A percentile compares a stretch with the other conserved stretches of the same genome.
Evolutionary conservation across 2,888 invertebrate species (phyloP).

Genomic region (Habroteleia sp.): DNA sequence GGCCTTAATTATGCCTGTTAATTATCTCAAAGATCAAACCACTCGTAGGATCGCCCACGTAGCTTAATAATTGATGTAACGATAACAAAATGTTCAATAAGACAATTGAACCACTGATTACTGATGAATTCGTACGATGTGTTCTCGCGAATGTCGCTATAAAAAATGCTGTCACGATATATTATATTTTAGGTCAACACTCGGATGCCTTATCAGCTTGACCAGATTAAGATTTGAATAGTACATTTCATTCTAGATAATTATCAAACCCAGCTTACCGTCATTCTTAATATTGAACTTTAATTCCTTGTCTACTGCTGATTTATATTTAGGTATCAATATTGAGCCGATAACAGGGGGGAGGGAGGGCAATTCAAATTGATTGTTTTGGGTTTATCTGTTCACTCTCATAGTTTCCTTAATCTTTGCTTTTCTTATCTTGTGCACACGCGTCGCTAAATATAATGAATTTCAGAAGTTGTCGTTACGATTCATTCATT

Average conservation of each 20-base stretch:
- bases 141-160: constrained; percentile 1
- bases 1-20: constrained; percentile 36
- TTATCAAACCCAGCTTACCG: constrained; percentile 9
- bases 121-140: background rate
- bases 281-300: constrained; percentile 29
- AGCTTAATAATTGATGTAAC: constrained; percentile 1
- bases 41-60: constrained; percentile 18
- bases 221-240: constrained; percentile 15
- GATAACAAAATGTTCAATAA: constrained; percentile 24
- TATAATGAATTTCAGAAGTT: constrained; percentile 47
- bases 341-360: constrained; percentile 14
- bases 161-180: constrained; percentile 13
- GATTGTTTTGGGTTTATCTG: constrained; percentile 55
- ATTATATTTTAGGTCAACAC: constrained; percentile 41
- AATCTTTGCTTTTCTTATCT: constrained; percentile 42
- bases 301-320: constrained; percentile 21
- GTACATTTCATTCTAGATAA: constrained; percentile 29
- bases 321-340: constrained; percentile 23
- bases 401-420: constrained; percentile 46
- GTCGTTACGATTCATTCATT: constrained; percentile 32
- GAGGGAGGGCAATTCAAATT: too few species aligned
- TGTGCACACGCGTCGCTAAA: constrained; percentile 40
- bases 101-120: constrained; percentile 20
- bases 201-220: constrained; percentile 6
- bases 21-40: background rate